Percentiles rank a stretch among this genome's conserved stretches.
phyloP scores from a whole-genome alignment of 2,113 vertebrate species.

The Bambusicola thoracicus region DNA sequence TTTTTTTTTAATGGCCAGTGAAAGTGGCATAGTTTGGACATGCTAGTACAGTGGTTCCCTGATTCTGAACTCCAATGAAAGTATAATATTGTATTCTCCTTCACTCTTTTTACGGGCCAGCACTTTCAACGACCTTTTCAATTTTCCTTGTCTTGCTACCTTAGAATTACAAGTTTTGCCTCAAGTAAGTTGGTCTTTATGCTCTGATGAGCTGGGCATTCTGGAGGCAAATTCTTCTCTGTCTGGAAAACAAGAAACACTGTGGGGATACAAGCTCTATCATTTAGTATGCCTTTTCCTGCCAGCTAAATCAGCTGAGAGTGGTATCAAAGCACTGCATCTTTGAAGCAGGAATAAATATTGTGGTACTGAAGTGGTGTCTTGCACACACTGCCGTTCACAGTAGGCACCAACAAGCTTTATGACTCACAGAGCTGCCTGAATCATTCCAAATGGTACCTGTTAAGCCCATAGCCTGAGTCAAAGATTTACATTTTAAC shows the following conservation, averaged over 20 bases:
- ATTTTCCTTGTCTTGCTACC: not conserved
- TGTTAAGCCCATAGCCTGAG: not conserved
- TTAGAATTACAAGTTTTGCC: not conserved
- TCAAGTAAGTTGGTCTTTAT: not conserved
- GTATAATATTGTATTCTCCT: not conserved
- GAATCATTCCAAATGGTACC: slow-evolving; percentile 10
- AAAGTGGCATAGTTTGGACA: not conserved
- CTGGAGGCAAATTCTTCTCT: not conserved
- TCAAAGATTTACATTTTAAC: not conserved
- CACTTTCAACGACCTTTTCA: slow-evolving; percentile 27
- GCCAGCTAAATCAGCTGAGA: not conserved
- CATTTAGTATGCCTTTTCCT: not conserved
- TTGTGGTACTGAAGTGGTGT: not conserved
- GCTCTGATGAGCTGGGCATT: not conserved
- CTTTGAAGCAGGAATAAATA: not conserved
- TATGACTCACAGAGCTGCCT: not conserved
- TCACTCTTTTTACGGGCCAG: not conserved
- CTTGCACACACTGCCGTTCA: not conserved
- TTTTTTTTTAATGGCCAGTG: not conserved
- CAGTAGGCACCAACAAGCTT: not conserved
- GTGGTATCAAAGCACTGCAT: not conserved
- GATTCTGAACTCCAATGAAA: not conserved
- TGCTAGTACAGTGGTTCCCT: not conserved
- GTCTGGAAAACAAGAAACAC: not conserved
- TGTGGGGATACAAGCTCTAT: not conserved